Percentiles rank a stretch among this genome's conserved stretches.
Conservation (phyloP, 2,797 vertebrate genomes). For the Novumbra hubbsi region DNA sequence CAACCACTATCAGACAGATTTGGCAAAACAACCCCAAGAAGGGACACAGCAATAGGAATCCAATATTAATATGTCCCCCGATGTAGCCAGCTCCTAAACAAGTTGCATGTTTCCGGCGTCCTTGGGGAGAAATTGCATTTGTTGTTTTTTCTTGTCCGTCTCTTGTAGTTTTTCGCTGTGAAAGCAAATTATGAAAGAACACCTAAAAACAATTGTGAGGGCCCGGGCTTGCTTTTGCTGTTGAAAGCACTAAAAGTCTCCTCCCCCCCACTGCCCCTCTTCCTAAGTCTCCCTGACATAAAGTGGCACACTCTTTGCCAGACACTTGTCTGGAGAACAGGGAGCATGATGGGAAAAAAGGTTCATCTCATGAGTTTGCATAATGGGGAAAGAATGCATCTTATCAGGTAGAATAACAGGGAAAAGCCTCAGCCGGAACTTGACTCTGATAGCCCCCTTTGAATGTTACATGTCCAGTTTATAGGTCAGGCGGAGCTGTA, state of each 20-base stretch:
- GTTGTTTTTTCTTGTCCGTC: slow-evolving; percentile 28
- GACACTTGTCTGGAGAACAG: background rate
- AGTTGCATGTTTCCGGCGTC: slow-evolving; percentile 19
- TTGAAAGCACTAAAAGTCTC: slow-evolving; percentile 32
- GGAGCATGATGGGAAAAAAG: background rate
- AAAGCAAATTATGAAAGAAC: slow-evolving; percentile 44
- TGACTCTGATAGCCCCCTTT: too few relatives aligned
- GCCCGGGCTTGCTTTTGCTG: slow-evolving; percentile 31
- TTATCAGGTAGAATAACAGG: too few relatives aligned
- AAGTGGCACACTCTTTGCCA: background rate
- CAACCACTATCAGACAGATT: slow-evolving; percentile 17
- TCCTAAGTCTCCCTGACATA: slow-evolving; percentile 9
- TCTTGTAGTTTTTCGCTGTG: slow-evolving; percentile 35
- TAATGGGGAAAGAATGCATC: background rate
- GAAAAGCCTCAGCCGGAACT: too few relatives aligned
- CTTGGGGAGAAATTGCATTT: slow-evolving; percentile 24
- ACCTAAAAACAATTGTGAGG: slow-evolving; percentile 36
- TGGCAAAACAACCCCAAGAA: slow-evolving; percentile 27
- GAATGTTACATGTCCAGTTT: background rate
- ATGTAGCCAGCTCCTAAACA: slow-evolving; percentile 4
- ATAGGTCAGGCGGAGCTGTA: background rate
- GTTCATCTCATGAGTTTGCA: background rate
- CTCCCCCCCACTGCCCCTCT: slow-evolving; percentile 19
- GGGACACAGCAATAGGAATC: slow-evolving; percentile 6
- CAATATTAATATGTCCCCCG: slow-evolving; percentile 27